Base-by-base conservation (phyloP, 2,888 invertebrate genomes). In the Acanthococcus lagerstroemiae region DNA sequence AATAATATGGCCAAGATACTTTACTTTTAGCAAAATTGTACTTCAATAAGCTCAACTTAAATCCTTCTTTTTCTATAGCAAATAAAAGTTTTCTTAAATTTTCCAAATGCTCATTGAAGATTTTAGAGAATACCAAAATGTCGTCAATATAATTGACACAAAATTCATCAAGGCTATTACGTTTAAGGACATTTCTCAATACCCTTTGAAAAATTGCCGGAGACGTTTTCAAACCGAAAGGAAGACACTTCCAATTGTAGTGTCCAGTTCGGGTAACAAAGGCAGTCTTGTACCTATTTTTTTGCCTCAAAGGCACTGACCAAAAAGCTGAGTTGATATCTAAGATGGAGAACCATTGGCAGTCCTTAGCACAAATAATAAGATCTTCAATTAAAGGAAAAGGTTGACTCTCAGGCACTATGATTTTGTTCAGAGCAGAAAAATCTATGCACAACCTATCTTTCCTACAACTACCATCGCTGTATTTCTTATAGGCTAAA, bases 261-360 rank as follows among this genome's bases (percentile, higher is more conserved):
- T 66, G 66, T n/a, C 66, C 66, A 21, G 17, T 17, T 26, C 57
- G 66, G 3, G 66, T 66, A n/a, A 66, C 26, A 46, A 66, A 66
- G 3, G 56, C 66, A 26, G 66, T 67, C 30, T 66, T 66, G 30
- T 54, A 46, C 37, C 55, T 25, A 17, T 66, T 55, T 56, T 66
- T 66, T 22, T 17, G 22, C 21, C 66, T 30, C n/a, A 57, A 6
- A 12, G 60, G 60, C 4, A 66, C 56, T 5, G 73, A 73, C 74
- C 75, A 75, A 70, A 76, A 76, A 30, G 74, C 75, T 9, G 74
- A 74, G 67, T 75, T 75, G 60, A 75, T 72, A 52, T 75, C 75
- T 0, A 75, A 48, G 15, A 71, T 73, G 17, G 74, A 67, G 65
- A 73, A 75, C 69, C 68, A 74, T 52, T 72, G 72, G 55, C 73